Percentiles rank a stretch among this genome's conserved stretches.
These are phyloP conservation scores for Catharus bicknelli DNA, from an alignment of 2,113 vertebrate genomes.

Conservation along the genomic window DNA sequence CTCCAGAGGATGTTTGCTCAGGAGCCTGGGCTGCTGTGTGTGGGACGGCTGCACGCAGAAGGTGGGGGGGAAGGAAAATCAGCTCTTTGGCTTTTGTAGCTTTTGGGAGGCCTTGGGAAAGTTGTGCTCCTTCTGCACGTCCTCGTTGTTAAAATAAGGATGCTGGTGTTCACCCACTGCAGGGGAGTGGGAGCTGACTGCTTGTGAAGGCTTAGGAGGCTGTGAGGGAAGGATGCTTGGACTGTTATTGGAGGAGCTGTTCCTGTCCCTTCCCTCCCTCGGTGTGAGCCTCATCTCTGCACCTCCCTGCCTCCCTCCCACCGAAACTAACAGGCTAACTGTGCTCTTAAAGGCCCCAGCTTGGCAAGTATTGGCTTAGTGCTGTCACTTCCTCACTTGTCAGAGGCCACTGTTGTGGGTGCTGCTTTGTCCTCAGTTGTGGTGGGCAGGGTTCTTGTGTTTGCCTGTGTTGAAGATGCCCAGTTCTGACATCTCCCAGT, in stretches of 20 bases:
- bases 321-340: neutral
- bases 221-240: neutral
- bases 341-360: neutral
- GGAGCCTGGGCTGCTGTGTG: neutral
- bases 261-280: neutral
- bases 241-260: neutral
- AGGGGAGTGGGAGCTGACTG: neutral
- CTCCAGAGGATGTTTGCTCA: constrained; percentile 9
- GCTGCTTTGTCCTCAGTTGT: neutral
- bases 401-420: neutral
- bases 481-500: neutral
- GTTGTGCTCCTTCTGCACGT: neutral
- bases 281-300: neutral
- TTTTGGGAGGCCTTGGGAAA: neutral
- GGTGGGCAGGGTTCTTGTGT: neutral
- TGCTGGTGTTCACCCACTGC: rapidly evolving
- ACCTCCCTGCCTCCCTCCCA: neutral
- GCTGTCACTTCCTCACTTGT: rapidly evolving
- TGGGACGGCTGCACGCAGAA: neutral
- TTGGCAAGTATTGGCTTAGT: neutral
- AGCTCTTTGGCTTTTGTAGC: neutral
- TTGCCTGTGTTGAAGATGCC: neutral
- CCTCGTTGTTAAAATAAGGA: neutral
- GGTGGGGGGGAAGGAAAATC: neutral
- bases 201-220: neutral